Conservation (phyloP, 2,797 vertebrate species). For the Echeneis naucrates region DNA sequence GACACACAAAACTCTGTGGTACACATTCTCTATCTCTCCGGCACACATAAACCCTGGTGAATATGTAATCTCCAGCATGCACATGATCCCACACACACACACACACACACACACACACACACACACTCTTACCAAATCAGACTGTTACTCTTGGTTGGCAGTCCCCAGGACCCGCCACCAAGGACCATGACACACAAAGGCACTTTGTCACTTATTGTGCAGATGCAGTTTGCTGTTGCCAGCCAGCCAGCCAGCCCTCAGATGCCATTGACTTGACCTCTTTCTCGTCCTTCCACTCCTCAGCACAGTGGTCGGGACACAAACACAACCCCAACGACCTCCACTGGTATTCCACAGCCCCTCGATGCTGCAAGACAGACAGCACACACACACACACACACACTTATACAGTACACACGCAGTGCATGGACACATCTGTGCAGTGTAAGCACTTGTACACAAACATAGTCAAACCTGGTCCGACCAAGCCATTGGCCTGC, state of each 20-base stretch:
- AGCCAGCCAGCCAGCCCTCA: constrained; percentile 76
- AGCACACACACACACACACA: constrained; percentile 66
- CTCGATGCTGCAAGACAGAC: constrained; percentile 84
- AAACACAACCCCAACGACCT: constrained; percentile 81
- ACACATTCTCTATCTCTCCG: constrained; percentile 65
- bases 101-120: constrained; percentile 52
- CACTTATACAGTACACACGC: constrained; percentile 42
- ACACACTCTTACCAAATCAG: constrained; percentile 75
- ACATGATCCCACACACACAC: constrained; percentile 60
- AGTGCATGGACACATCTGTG: constrained; percentile 59
- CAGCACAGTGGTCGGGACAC: constrained; percentile 80
- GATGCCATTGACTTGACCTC: constrained; percentile 79
- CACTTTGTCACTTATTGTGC: constrained; percentile 82
- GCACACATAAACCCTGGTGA: constrained; percentile 64
- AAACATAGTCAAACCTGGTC: constrained; percentile 61
- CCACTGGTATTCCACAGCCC: constrained; percentile 82
- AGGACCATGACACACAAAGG: constrained; percentile 76
- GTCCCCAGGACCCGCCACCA: constrained; percentile 61
- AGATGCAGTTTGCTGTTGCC: constrained; percentile 81
- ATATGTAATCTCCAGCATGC: constrained; percentile 75
- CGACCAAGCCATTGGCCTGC: constrained; percentile 81
- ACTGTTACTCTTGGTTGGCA: constrained; percentile 81
- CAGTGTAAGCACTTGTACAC: constrained; percentile 61
- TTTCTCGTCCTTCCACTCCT: constrained; percentile 74
- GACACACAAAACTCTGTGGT: constrained; percentile 75